Evolutionary conservation across 1,140 invertebrate species (phyloP).

Genomic region (Drosophila ananassae): DNA sequence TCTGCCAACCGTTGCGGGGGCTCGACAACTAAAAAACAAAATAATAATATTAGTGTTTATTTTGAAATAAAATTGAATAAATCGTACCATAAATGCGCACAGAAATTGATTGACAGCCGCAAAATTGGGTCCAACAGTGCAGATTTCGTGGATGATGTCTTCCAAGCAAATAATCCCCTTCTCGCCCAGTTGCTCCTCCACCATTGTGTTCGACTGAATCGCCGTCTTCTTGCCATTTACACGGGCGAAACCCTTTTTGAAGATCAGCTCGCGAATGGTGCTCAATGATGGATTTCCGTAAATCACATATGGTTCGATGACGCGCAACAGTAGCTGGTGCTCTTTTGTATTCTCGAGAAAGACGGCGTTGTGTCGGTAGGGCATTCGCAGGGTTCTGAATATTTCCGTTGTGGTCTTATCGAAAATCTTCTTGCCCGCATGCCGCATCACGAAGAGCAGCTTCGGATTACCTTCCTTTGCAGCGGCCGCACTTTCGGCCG

Average conservation of each 20-base stretch:
- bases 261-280: slow-evolving; percentile 77
- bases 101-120: slow-evolving; percentile 63
- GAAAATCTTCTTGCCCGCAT: slow-evolving; percentile 79
- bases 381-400: slow-evolving; percentile 62
- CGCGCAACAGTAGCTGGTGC: slow-evolving; percentile 72
- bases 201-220: slow-evolving; percentile 80
- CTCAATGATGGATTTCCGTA: slow-evolving; percentile 73
- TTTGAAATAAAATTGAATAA: background rate
- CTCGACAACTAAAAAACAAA: slow-evolving; percentile 60
- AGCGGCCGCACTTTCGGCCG: slow-evolving; percentile 56
- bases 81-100: slow-evolving; percentile 69
- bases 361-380: slow-evolving; percentile 68
- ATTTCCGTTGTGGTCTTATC: slow-evolving; percentile 76
- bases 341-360: slow-evolving; percentile 78
- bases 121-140: slow-evolving; percentile 81
- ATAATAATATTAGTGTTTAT: background rate
- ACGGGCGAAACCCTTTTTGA: slow-evolving; percentile 80
- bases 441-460: slow-evolving; percentile 76
- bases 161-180: slow-evolving; percentile 81
- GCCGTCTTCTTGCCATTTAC: slow-evolving; percentile 75
- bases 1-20: slow-evolving; percentile 80
- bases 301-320: slow-evolving; percentile 81
- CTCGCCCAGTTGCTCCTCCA: slow-evolving; percentile 76
- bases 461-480: slow-evolving; percentile 64
- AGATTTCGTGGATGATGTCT: slow-evolving; percentile 83